These are phyloP conservation scores for Synergus gifuensis DNA, from an alignment of 2,888 invertebrate genomes.

Conservation along the genomic window DNA sequence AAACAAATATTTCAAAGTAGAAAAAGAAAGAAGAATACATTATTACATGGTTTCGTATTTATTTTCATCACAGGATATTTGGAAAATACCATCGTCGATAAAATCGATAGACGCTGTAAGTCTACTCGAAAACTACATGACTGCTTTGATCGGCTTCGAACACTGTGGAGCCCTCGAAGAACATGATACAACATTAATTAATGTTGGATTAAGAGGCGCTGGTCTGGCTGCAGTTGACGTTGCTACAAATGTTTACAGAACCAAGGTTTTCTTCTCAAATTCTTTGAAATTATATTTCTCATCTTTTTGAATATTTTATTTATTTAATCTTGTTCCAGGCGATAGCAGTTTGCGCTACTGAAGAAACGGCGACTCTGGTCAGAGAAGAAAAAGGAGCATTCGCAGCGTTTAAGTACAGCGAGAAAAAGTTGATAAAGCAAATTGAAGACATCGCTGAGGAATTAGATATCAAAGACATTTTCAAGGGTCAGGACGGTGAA, in stretches of 20 bases:
- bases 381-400: slow-evolving; percentile 83
- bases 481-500: slow-evolving; percentile 83
- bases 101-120: slow-evolving; percentile 81
- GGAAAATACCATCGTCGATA: slow-evolving; percentile 80
- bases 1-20: neutral
- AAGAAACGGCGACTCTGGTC: slow-evolving; percentile 81
- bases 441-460: slow-evolving; percentile 81
- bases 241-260: slow-evolving; percentile 83
- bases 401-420: slow-evolving; percentile 81
- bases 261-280: slow-evolving; percentile 78
- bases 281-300: neutral
- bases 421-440: slow-evolving; percentile 79
- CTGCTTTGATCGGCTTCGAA: slow-evolving; percentile 83
- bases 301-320: neutral
- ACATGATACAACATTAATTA: slow-evolving; percentile 82
- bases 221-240: slow-evolving; percentile 85
- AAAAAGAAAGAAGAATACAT: neutral
- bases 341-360: slow-evolving; percentile 84
- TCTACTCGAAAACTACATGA: slow-evolving; percentile 82
- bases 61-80: slow-evolving; percentile 79
- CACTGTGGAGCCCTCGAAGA: slow-evolving; percentile 79
- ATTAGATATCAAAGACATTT: slow-evolving; percentile 82
- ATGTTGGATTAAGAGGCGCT: slow-evolving; percentile 83
- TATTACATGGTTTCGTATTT: slow-evolving; percentile 63
- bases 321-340: slow-evolving; percentile 77